Evolutionary conservation across 2,113 vertebrate species (phyloP), one percentile per base, ranked within the genome.

Genomic region (Callorhinus ursinus): DNA sequence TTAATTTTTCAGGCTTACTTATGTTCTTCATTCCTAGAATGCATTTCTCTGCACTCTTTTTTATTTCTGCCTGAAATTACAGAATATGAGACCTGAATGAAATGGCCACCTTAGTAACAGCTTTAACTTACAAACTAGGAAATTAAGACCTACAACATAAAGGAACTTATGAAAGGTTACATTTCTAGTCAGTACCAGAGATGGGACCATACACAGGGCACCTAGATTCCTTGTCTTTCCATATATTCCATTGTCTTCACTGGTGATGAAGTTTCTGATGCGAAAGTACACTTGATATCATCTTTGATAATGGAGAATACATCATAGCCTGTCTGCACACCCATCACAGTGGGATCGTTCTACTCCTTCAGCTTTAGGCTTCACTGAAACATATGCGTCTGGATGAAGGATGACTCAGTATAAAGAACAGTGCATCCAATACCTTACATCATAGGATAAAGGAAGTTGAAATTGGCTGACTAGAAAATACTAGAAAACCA

Each of bases 401-500:
- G 31, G 10, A 84, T 49, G 22, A 96, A 86, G 31, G 82, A 59
- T 57, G 59, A 19, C 46, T 72, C 5, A 5, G 4, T 7, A 46
- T 26, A 84, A 79, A 94, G 16, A 65, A 26, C 9, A 46, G 9
- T 33, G 13, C 65, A 81, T 21, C 21, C 1, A 61, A 69, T 14
- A 49, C 2, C 0, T 96, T 95, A 95, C 55, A 59, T 84, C 74
- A 81, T 24, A 57, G 12, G 92, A 59, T 77, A 88, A 90, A 95
- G 22, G 24, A 96, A 96, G 59, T 0, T 92, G 31, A 59, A 90
- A 65, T 1, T 72, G 42, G 10, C 49, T 26, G 49, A 7, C 0
- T 33, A 26, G 77, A 93, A 92, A 94, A 93, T 39, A 84, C 15
- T 12, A 79, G 67, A 74, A 95, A 92, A 88, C n/a, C 12, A 16